Base-by-base conservation (phyloP, 1,140 invertebrate species). In the Zaprionus inermis region DNA sequence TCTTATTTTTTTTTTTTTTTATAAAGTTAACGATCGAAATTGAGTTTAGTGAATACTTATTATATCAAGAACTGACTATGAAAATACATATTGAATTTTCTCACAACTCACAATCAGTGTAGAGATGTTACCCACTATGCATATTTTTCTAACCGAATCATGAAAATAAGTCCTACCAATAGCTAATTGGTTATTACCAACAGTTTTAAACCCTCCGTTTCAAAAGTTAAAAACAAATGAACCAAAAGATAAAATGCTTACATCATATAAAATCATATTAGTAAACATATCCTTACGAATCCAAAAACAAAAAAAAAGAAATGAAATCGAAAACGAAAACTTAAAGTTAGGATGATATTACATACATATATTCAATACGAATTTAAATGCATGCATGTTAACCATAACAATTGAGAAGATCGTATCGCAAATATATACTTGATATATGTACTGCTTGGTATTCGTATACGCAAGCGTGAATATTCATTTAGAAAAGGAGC, bases 121-220 rank as follows among this genome's bases (percentile, higher is more conserved):
- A 74, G 78, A 38, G 71, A 80, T 67, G 52, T 57, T 76, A 67
- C 66, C 72, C 65, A 81, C 57, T 72, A 76, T 79, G 72, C 71
- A 72, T 85, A 85, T 86, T 81, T 85, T 85, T 85, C 67, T 85
- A 86, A 61, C 68, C 78, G 54, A 71, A 49, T 10, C 34, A 22
- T 51, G 49, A 65, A 78, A 65, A 38, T 41, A 74, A 68, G 67
- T 86, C 82, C 83, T 85, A 85, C 83, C 82, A 82, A 82, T 70
- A 73, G 34, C 60, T 44, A 34, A 66, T 22, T 55, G 51, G 51
- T 54, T 69, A 65, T 28, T 38, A 88, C 70, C 76, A 82, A 78
- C 78, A 88, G 55, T 76, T 88, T 86, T 69, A 86, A 86, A 89
- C 83, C 83, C 84, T 88, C 84, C 83, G 84, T 88, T 89, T 88